Evolutionary conservation across 2,888 invertebrate species (phyloP).

Genomic region (Colostygia pectinataria): DNA sequence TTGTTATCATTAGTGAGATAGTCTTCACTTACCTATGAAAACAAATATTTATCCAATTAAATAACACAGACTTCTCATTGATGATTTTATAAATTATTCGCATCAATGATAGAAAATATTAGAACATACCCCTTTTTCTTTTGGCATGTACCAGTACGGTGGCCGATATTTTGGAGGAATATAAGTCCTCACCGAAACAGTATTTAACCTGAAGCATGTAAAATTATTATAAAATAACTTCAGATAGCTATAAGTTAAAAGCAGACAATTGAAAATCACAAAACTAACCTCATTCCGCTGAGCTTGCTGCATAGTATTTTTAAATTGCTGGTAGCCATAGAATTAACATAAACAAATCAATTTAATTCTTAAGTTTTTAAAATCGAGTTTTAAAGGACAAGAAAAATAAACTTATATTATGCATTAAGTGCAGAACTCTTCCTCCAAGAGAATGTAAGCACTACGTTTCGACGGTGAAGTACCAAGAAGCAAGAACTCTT

Average conservation of each 20-base stretch:
- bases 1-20: slow-evolving; percentile 89
- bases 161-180: slow-evolving; percentile 84
- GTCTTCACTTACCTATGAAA: slow-evolving; percentile 85
- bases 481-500: no score
- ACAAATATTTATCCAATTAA: slow-evolving; percentile 8
- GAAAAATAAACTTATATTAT: no score
- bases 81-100: no score
- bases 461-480: no score
- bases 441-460: no score
- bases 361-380: no score
- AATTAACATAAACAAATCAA: no score
- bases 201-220: slow-evolving; percentile 55
- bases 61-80: no score
- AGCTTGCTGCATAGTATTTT: slow-evolving; percentile 55
- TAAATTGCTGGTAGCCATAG: slow-evolving; percentile 51
- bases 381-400: no score
- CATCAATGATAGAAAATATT: no score
- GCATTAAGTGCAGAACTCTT: no score
- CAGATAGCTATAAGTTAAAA: not conserved
- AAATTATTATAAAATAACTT: not conserved
- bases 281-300: slow-evolving; percentile 57
- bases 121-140: slow-evolving; percentile 84
- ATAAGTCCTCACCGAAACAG: slow-evolving; percentile 46
- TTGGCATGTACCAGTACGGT: slow-evolving; percentile 88
- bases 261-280: not conserved